A percentile compares a stretch with the other conserved stretches of the same genome.
These are phyloP conservation scores for Romanogobio albipinnatus DNA, from an alignment of 2,113 vertebrate genomes.

Conservation along the genomic window DNA sequence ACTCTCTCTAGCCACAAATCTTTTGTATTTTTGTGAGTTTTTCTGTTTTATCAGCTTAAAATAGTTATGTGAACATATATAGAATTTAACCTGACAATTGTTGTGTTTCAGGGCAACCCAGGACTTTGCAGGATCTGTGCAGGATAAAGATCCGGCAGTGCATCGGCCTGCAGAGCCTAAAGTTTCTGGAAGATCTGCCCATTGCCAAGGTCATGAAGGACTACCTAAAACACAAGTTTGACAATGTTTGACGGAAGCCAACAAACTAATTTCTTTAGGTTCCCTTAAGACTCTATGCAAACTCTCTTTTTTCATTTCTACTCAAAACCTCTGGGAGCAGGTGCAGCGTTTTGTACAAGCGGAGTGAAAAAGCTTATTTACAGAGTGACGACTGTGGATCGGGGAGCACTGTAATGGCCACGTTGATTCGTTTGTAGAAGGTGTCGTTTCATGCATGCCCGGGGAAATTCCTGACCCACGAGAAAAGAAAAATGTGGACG, in stretches of 20 bases:
- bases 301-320: slow-evolving; percentile 74
- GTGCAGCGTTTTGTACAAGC: slow-evolving; percentile 75
- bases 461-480: neutral
- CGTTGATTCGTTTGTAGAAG: neutral
- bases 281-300: slow-evolving; percentile 87
- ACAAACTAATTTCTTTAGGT: slow-evolving; percentile 22
- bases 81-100: slow-evolving; percentile 14
- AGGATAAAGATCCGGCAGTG: slow-evolving; percentile 96
- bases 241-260: slow-evolving; percentile 82
- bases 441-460: neutral
- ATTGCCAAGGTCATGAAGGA: slow-evolving; percentile 99
- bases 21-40: neutral
- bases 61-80: neutral
- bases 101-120: slow-evolving; percentile 86
- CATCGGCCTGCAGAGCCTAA: slow-evolving; percentile 96
- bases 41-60: neutral
- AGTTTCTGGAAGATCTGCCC: slow-evolving; percentile 93
- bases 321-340: slow-evolving; percentile 81
- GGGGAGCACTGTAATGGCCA: slow-evolving; percentile 18
- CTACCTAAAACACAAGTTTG: slow-evolving; percentile 99
- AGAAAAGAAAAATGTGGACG: neutral
- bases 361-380: neutral
- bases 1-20: neutral
- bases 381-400: slow-evolving; percentile 16
- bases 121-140: slow-evolving; percentile 96